Evolutionary conservation across 2,888 invertebrate genomes (phyloP), one percentile per base, ranked within the genome.

Genomic region (Alloplasta piceator): DNA sequence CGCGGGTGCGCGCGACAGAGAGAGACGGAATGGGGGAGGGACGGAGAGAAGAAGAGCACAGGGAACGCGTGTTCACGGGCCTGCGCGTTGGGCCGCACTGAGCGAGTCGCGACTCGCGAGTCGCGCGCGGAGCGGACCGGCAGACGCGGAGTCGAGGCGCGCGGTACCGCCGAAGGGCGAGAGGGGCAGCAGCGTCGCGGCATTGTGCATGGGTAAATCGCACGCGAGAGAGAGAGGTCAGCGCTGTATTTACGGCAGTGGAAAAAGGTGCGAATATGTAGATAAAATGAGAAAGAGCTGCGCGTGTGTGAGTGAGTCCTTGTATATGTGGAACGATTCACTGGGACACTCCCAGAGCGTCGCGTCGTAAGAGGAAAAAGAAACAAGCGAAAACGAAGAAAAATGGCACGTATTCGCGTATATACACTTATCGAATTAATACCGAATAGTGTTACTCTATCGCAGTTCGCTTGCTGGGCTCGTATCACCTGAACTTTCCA

Each of bases 61-160:
- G 66, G 55, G 64, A 83, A 86, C 86, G 85, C 88, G 86, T 88
- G 87, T 89, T 86, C 86, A 87, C 91, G 91, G 89, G 91, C 89
- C 91, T 92, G 92, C 92, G 92, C 91, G 91, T 88, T 91, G 87
- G 88, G 88, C 90, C 86, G 89, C 89, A 91, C 92, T 91, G 91
- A 91, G 83, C 86, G 56, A 73, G 56, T 48, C 58, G 41, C 64
- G n/a, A 50, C 78, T n/a, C n/a, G n/a, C n/a, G n/a, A n/a, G n/a
- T n/a, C n/a, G 26, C 26, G 26, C 26, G 26, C 26, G 26, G 26
- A 26, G 26, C n/a, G 26, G 1, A 26, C 26, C 26, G 58, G 48
- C 56, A 61, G 2, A 5, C 55, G 6, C 66, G 68, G 71, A 72
- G n/a, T n/a, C n/a, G 85, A 82, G 78, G 78, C 85, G 85, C 83